phyloP scores from a whole-genome alignment of 2,888 invertebrate genomes.

The Cantharis rufa region DNA sequence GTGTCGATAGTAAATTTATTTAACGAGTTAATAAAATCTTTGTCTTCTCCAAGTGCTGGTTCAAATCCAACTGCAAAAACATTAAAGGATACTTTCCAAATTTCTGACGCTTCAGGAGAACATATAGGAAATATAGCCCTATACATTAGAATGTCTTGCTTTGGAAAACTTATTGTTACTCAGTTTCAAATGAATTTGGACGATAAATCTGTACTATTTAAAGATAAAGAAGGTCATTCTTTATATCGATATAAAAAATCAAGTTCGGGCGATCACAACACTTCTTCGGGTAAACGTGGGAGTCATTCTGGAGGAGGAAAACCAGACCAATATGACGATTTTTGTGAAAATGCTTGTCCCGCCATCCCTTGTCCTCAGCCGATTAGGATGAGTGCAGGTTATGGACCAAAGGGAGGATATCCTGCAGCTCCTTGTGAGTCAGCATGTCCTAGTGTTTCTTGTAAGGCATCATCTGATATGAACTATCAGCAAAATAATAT shows the following conservation, averaged over 20 bases:
- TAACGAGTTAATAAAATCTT: constrained; percentile 60
- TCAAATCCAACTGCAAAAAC: constrained; percentile 60
- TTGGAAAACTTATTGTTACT: constrained; percentile 68
- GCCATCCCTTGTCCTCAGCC: not conserved
- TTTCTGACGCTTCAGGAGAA: constrained; percentile 58
- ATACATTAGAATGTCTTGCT: constrained; percentile 68
- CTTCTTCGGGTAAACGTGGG: too few relatives aligned
- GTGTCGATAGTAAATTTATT: constrained; percentile 67
- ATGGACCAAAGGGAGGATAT: not conserved
- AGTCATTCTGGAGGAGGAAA: not conserved
- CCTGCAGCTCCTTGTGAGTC: not conserved
- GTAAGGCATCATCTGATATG: constrained; percentile 50
- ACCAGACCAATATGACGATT: not conserved
- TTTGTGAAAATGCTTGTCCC: not conserved
- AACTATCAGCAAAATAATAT: constrained; percentile 41
- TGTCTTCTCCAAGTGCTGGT: constrained; percentile 25
- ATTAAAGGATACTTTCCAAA: constrained; percentile 64
- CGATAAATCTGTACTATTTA: constrained; percentile 55
- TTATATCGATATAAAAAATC: constrained; percentile 53
- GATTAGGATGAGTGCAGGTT: not conserved
- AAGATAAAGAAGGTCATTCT: constrained; percentile 54
- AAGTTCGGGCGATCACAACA: not conserved
- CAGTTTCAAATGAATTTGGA: constrained; percentile 63
- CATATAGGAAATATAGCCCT: constrained; percentile 64
- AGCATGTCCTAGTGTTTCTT: constrained; percentile 34